Conservation (phyloP, 2,888 invertebrate genomes). For the Philhelius pedissequus region DNA sequence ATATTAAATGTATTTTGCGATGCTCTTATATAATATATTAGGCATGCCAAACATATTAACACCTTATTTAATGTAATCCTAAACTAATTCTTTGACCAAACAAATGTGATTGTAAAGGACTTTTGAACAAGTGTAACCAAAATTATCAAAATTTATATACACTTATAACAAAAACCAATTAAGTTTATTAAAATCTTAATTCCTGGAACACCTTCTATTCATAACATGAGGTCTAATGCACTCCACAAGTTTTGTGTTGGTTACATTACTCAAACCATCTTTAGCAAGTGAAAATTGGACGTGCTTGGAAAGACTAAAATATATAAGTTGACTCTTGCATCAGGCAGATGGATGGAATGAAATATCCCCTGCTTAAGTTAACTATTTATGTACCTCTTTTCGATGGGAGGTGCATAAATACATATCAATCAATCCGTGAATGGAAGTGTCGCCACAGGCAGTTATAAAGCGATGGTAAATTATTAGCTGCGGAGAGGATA, state of each 20-base stretch:
- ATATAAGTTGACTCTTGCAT: constrained; percentile 23
- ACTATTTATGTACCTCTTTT: constrained; percentile 11
- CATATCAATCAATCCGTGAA: constrained; percentile 42
- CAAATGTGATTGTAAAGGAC: too few species aligned
- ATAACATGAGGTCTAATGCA: background rate
- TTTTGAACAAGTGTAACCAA: too few species aligned
- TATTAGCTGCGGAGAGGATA: constrained; percentile 16
- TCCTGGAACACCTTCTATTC: background rate
- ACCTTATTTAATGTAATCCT: too few species aligned
- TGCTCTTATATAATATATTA: too few species aligned
- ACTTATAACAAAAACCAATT: too few species aligned
- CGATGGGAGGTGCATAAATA: constrained; percentile 34
- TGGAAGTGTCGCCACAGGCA: constrained; percentile 31
- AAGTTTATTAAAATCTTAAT: too few species aligned
- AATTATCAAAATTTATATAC: too few species aligned
- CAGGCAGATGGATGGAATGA: constrained; percentile 8
- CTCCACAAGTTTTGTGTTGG: background rate
- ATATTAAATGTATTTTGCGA: too few species aligned
- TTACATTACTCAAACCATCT: constrained; percentile 43
- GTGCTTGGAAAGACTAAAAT: constrained; percentile 20
- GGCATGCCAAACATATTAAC: too few species aligned
- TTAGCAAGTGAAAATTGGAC: constrained; percentile 49
- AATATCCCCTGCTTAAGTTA: background rate
- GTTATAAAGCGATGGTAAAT: constrained; percentile 1
- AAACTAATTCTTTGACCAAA: too few species aligned